These are phyloP conservation scores for Ochropleura leucogaster DNA, from an alignment of 2,888 invertebrate genomes.

Conservation along the genomic window DNA sequence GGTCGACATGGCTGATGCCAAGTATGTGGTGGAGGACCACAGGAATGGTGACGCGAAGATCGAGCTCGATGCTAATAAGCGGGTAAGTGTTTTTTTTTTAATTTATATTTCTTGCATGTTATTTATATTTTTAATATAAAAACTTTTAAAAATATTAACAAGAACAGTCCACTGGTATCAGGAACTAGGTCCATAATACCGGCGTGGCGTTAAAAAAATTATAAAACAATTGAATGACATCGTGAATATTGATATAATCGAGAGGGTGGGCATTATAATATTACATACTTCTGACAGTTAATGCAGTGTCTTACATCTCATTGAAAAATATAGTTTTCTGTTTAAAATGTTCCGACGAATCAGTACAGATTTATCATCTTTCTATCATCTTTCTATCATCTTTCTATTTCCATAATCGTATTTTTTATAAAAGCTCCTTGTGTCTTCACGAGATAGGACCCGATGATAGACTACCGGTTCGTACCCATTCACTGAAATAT, in stretches of 20 bases:
- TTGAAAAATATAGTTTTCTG: background rate
- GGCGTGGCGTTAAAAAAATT: background rate
- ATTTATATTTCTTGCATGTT: no score
- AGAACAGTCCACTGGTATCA: no score
- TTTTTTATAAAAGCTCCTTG: slow-evolving; percentile 55
- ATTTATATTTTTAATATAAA: no score
- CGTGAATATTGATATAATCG: background rate
- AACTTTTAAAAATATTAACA: no score
- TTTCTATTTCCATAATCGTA: slow-evolving; percentile 49
- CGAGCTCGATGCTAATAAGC: slow-evolving; percentile 93
- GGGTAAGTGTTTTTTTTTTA: slow-evolving; percentile 75
- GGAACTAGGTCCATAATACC: no score
- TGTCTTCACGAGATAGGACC: background rate
- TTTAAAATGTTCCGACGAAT: slow-evolving; percentile 21
- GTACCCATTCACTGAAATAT: slow-evolving; percentile 7
- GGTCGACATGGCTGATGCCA: slow-evolving; percentile 93
- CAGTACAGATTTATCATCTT: slow-evolving; percentile 20
- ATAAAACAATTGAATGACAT: slow-evolving; percentile 6
- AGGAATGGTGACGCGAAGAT: slow-evolving; percentile 97
- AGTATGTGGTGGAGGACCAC: slow-evolving; percentile 93
- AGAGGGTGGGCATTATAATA: background rate
- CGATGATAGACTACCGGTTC: slow-evolving; percentile 14
- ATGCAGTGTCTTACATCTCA: background rate
- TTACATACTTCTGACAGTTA: background rate
- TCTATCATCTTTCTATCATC: no score